A percentile compares a stretch with the other conserved stretches of the same genome.
Conservation (phyloP, 2,888 invertebrate genomes). For the Drosophila prostipennis region DNA sequence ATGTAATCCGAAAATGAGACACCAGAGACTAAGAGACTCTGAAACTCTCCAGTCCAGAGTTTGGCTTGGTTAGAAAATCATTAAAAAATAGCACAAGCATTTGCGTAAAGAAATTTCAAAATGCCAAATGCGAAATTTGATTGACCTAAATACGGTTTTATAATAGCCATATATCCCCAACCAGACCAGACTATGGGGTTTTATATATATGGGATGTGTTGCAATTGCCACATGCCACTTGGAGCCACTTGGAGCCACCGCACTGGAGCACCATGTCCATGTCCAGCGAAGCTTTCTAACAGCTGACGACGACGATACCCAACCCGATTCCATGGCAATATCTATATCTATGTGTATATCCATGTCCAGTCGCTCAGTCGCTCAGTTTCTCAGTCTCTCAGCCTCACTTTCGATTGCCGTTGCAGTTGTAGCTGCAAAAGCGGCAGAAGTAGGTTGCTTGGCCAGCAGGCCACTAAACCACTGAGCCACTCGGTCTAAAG, state of each 20-base stretch:
- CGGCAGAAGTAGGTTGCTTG: slow-evolving; percentile 72
- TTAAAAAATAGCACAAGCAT: slow-evolving; percentile 72
- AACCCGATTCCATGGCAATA: slow-evolving; percentile 33
- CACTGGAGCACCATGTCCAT: slow-evolving; percentile 22
- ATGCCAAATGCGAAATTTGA: slow-evolving; percentile 73
- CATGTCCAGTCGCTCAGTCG: slow-evolving; percentile 42
- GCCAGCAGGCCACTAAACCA: slow-evolving; percentile 68
- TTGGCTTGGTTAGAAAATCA: slow-evolving; percentile 61
- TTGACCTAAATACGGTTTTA: slow-evolving; percentile 73
- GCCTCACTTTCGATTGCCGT: slow-evolving; percentile 76
- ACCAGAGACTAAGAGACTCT: neutral
- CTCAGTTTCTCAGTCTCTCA: slow-evolving; percentile 58
- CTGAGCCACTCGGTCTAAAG: slow-evolving; percentile 32
- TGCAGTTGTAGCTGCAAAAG: slow-evolving; percentile 54
- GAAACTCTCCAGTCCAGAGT: slow-evolving; percentile 4
- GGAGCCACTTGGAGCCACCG: slow-evolving; percentile 20
- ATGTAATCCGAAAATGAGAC: slow-evolving; percentile 59
- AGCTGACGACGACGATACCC: slow-evolving; percentile 68
- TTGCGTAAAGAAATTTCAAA: slow-evolving; percentile 74
- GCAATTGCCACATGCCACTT: slow-evolving; percentile 44
- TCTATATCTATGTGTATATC: neutral
- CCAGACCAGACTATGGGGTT: slow-evolving; percentile 15
- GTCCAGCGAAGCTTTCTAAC: slow-evolving; percentile 56
- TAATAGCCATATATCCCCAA: slow-evolving; percentile 47
- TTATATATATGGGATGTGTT: slow-evolving; percentile 58